Evolutionary conservation across 2,888 invertebrate species (phyloP).

Genomic region (Latheticus oryzae): DNA sequence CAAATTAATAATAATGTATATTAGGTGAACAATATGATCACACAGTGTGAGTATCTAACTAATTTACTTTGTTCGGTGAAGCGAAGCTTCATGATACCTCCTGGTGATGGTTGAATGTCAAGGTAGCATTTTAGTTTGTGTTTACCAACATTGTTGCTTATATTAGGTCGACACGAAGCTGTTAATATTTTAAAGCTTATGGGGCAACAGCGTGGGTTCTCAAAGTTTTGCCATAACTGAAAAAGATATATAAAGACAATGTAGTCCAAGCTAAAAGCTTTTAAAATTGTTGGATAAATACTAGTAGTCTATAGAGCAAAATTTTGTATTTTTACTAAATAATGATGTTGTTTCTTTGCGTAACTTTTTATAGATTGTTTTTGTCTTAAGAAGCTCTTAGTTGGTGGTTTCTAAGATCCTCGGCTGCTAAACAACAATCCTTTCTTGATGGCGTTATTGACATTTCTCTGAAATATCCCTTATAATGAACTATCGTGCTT

Average conservation of each 20-base stretch:
- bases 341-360: no score
- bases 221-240: no score
- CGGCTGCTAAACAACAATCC: no score
- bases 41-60: slow-evolving; percentile 5
- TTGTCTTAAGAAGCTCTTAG: no score
- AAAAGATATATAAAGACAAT: no score
- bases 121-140: slow-evolving; percentile 12
- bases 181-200: slow-evolving; percentile 9
- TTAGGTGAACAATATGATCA: slow-evolving; percentile 6
- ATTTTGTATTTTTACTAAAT: no score
- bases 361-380: no score
- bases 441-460: slow-evolving; percentile 5
- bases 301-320: no score
- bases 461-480: slow-evolving; percentile 10
- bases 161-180: slow-evolving; percentile 1
- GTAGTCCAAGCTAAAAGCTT: no score
- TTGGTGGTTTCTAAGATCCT: no score
- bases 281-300: no score
- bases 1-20: slow-evolving; percentile 14
- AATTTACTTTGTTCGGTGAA: slow-evolving; percentile 13
- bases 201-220: no score
- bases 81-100: slow-evolving; percentile 3
- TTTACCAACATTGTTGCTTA: slow-evolving; percentile 4
- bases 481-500: slow-evolving; percentile 1
- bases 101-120: slow-evolving; percentile 6